Evolutionary conservation across 1,140 invertebrate species (phyloP), one percentile per base, ranked within the genome.

Genomic region (Manduca sexta): DNA sequence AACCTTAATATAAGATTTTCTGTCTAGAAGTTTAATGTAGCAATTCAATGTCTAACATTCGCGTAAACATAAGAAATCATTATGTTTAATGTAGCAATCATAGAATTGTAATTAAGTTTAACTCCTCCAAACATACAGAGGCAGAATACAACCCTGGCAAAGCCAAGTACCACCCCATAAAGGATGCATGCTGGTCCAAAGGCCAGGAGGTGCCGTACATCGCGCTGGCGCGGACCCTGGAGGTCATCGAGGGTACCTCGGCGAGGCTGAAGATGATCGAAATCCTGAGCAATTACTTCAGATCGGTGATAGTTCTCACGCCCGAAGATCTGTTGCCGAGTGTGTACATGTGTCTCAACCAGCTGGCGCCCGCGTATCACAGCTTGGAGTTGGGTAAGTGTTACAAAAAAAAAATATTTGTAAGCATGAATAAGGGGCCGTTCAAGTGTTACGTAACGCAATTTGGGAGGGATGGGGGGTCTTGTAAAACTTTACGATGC

Each of bases 341-440:
- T 73, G 90, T 99, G 11, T 99, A 99, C 80, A 83, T 99, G 26
- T 98, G 96, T 78, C 88, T 99, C 0, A 99, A 99, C 87, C 93
- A 97, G 81, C 79, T 99, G 34, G 97, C 94, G 2, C 98, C 98
- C 0, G 94, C 96, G 1, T 99, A 98, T 84, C 93, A 97, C 87
- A 93, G 93, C 76, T 78, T 84, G 48, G 84, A 82, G 64, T 53
- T 87, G 3, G 82, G 86, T 86, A 46, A 68, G 65, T 64, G n/a
- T n/a, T n/a, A n/a, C n/a, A n/a, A 21, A 3, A 26, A 26, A 26
- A 1, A 26, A 0, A 26, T 26, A 5, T 26, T 26, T 2, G 8
- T 2, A 3, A 38, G 30, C 2, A 31, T 2, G 30, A 31, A 10
- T n/a, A 4, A 10, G 30, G 4, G 8, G 12, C 4, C 30, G 4